Conservation (phyloP, 2,888 invertebrate species). For the Netelia fuscicornis region DNA sequence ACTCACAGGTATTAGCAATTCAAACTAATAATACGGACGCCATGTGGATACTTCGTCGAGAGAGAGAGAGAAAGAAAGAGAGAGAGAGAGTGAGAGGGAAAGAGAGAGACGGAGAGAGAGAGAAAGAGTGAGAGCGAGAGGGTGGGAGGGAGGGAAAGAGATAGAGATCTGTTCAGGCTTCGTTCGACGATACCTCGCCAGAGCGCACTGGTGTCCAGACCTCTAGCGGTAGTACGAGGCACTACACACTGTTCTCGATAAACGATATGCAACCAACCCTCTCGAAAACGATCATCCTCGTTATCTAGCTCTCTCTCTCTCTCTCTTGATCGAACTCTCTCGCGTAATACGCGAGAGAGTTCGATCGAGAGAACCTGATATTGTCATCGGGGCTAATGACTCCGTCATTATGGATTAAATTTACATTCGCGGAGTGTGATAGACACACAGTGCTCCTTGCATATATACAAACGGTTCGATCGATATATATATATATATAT, state of each 20-base stretch:
- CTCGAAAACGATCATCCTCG: slow-evolving; percentile 43
- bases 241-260: slow-evolving; percentile 33
- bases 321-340: background rate
- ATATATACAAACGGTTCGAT: background rate
- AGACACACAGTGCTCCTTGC: background rate
- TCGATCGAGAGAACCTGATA: slow-evolving; percentile 50
- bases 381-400: slow-evolving; percentile 56
- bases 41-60: slow-evolving; percentile 46
- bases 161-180: too few species aligned
- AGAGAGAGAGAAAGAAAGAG: background rate
- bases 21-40: slow-evolving; percentile 65
- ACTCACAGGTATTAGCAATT: slow-evolving; percentile 65
- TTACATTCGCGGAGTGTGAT: slow-evolving; percentile 31
- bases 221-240: slow-evolving; percentile 29
- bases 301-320: slow-evolving; percentile 10
- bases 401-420: slow-evolving; percentile 58
- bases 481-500: background rate
- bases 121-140: background rate
- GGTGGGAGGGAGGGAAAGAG: too few species aligned
- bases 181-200: background rate
- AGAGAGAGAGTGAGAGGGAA: slow-evolving; percentile 6
- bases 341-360: slow-evolving; percentile 20
- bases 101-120: background rate
- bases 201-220: background rate
- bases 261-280: slow-evolving; percentile 17